These are phyloP conservation scores for Ethmia dodecea DNA, from an alignment of 2,888 invertebrate genomes.

Conservation along the genomic window DNA sequence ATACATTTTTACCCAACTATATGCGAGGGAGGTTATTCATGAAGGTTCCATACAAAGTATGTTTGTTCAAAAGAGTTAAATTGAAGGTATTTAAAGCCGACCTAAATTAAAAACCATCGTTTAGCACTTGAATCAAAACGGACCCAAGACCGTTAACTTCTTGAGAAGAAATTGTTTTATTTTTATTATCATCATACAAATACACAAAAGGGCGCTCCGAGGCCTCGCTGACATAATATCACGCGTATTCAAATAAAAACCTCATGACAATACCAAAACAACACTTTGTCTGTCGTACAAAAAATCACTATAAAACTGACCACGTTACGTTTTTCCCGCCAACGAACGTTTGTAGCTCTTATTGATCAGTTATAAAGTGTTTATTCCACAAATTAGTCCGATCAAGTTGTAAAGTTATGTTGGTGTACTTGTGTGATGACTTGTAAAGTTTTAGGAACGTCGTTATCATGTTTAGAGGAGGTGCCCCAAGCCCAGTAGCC, in stretches of 20 bases:
- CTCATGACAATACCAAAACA: conserved; percentile 43
- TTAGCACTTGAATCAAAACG: conserved; percentile 7
- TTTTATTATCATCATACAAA: conserved; percentile 41
- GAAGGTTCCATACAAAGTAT: too few relatives aligned
- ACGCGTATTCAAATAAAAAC: conserved; percentile 45
- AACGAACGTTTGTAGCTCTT: conserved; percentile 18
- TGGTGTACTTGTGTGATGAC: conserved; percentile 32
- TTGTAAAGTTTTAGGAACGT: conserved; percentile 40
- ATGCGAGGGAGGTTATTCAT: too few relatives aligned
- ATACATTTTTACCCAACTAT: too few relatives aligned
- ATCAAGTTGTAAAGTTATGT: conserved; percentile 14
- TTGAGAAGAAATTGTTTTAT: conserved; percentile 52
- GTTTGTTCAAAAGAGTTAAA: too few relatives aligned
- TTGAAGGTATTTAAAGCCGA: too few relatives aligned
- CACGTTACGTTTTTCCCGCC: conserved; percentile 16
- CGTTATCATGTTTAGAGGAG: conserved; percentile 33
- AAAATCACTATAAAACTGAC: conserved; percentile 51
- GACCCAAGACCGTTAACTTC: conserved; percentile 38
- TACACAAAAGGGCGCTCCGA: conserved; percentile 36
- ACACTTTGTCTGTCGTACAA: conserved; percentile 23
- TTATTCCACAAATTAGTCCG: conserved; percentile 11
- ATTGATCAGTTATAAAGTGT: conserved; percentile 26
- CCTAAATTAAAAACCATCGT: not conserved
- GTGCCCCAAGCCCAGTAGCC: conserved; percentile 59
- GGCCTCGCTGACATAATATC: conserved; percentile 64